A percentile compares a stretch with the other conserved stretches of the same genome.
Evolutionary conservation across 2,113 vertebrate species (phyloP).

Genomic region (Astatoreochromis straeleni): DNA sequence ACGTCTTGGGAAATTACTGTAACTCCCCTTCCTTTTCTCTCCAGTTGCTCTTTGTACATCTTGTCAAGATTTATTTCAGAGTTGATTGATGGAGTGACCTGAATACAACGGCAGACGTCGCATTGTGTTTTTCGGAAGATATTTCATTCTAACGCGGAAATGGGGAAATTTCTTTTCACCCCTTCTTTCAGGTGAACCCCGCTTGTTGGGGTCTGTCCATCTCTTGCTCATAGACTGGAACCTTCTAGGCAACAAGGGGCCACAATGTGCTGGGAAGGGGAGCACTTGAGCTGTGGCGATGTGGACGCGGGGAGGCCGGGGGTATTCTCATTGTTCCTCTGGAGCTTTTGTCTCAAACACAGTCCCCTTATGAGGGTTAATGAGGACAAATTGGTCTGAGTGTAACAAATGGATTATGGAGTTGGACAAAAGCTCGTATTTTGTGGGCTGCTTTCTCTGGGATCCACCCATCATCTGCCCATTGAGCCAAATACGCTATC

Average conservation of each 20-base stretch:
- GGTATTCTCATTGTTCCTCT: constrained; percentile 75
- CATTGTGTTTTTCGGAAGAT: constrained; percentile 51
- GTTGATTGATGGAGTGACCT: constrained; percentile 67
- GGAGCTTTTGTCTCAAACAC: constrained; percentile 85
- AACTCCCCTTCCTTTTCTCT: constrained; percentile 36
- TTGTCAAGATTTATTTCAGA: constrained; percentile 58
- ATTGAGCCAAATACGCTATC: constrained; percentile 71
- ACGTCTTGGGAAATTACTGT: constrained; percentile 36
- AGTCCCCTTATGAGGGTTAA: constrained; percentile 88
- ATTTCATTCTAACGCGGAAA: constrained; percentile 53
- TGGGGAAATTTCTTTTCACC: constrained; percentile 29
- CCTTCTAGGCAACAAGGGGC: constrained; percentile 54
- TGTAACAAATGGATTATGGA: constrained; percentile 83
- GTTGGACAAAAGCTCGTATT: constrained; percentile 76
- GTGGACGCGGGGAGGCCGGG: constrained; percentile 56
- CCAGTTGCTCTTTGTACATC: constrained; percentile 42
- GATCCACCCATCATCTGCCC: constrained; percentile 70
- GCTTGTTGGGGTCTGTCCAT: constrained; percentile 45
- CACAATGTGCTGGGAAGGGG: constrained; percentile 68
- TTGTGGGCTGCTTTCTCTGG: constrained; percentile 49
- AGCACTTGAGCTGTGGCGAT: constrained; percentile 63
- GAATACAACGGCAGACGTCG: constrained; percentile 36
- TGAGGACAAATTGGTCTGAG: constrained; percentile 89
- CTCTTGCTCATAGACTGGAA: constrained; percentile 62
- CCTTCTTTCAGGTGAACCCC: constrained; percentile 65